Base-by-base conservation (phyloP, 1,140 invertebrate genomes). In the Philotrypesis tridentata region DNA sequence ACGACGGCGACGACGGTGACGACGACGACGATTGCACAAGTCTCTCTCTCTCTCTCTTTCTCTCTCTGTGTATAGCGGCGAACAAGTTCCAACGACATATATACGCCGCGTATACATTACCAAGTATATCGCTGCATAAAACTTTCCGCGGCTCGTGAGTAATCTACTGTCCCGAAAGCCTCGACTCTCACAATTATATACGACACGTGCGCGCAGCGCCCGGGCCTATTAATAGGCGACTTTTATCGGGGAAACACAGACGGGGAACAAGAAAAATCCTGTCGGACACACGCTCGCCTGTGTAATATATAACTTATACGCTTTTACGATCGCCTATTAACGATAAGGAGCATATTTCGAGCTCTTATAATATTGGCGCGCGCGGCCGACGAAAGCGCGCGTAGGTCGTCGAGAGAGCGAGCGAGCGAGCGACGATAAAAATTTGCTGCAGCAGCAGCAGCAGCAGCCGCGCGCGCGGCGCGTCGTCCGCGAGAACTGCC, bases 331-430 rank as follows among this genome's bases (percentile, higher is more conserved):
- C 65, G 48, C 25, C 48, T 43, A 79, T 79, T 79, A 79, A 72
- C 68, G 78, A 79, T 72, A 79, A 79, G 48, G 33, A 63, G 71
- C 27, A 29, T 61, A 71, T 70, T 60, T 70, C 61, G 33, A 65
- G 65, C 31, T 25, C 21, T 2, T 48, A 21, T 48, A 48, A 48
- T 48, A 67, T 60, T 27, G n/a, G n/a, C n/a, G n/a, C n/a, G 33
- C 25, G 61, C 25, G 61, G 48, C 60, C n/a, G 48, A 25, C 25
- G 77, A 79, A 79, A 79, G 55, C 29, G 21, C n/a, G 12, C 79
- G 83, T 84, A 80, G 82, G 84, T 78, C 82, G 76, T 79, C 21
- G 23, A 8, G 33, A n/a, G n/a, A n/a, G n/a, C n/a, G n/a, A n/a
- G n/a, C n/a, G n/a, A n/a, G n/a, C n/a, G n/a, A 43, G 79, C 21